Evolutionary conservation across 2,888 invertebrate species (phyloP), one percentile per base, ranked within the genome.

Genomic region (Eilema depressum): DNA sequence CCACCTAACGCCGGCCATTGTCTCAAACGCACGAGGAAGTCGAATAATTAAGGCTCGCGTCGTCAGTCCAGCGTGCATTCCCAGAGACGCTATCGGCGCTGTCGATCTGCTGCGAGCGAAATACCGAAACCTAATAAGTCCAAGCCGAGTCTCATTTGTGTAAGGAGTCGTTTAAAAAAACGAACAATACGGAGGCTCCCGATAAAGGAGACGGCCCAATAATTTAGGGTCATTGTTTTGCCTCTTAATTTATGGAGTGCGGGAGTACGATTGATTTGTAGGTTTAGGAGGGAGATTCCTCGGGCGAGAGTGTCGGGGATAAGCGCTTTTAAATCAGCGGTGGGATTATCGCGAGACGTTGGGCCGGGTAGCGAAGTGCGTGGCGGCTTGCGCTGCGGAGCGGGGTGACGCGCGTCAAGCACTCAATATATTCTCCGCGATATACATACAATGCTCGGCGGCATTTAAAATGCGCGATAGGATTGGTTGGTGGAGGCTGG

Each of bases 151-250:
- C 94, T 95, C 95, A 94, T 95, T 95, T 95, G 93, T 93, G 95
- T 91, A 90, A 92, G 91, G 89, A 90, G 88, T 90, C 88, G 84
- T 84, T 85, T 85, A 88, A 87, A 90, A 93, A 94, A 92, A 91
- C 87, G 90, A 92, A 92, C 90, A 90, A 92, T 91, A 91, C 91
- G 86, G 80, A 83, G 79, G 82, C 79, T 81, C 86, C 88, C 89
- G 93, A 94, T 93, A 93, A 93, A 93, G 86, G 88, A 91, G 92
- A 92, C 92, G 92, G 92, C 86, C 91, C 92, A 91, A 95, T 93
- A 94, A 94, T 94, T 94, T 94, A 94, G 93, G 93, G 94, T 94
- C 95, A 94, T 94, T 94, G 94, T 94, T 94, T 91, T 92, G 88
- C 78, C 83, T 81, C 90, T 92, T 94, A 95, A 95, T 95, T 95